Evolutionary conservation across 2,113 vertebrate genomes (phyloP), one percentile per base, ranked within the genome.

Genomic region (Psophia crepitans): DNA sequence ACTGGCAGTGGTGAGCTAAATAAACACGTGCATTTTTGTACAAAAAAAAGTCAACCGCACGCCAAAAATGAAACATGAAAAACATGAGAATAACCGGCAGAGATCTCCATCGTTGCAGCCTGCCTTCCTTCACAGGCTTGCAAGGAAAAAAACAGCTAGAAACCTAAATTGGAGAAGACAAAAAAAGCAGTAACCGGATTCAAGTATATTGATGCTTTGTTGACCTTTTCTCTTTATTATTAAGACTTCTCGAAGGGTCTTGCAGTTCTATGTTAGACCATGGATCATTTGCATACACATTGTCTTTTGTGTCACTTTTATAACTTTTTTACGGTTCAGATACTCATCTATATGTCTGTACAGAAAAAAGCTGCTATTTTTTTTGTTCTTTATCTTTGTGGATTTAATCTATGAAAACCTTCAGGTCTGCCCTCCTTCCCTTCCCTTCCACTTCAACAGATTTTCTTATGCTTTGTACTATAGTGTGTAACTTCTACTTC

Each of bases 311-410:
- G 98, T 99, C 99, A 99, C 99, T 99, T 99, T 99, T 99, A 98
- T 98, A 99, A 99, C 98, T 99, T 99, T 99, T 99, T 99, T 99
- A 99, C 97, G 94, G 98, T 99, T 99, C 98, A 98, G 98, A 99
- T 99, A 98, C 99, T 99, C 98, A 99, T 99, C 98, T 99, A 99
- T 99, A 98, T 98, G 98, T 99, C 98, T 99, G 99, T 99, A 99
- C 99, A 99, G 98, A 99, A 99, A 98, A 98, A 99, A 99, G 99
- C 99, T 99, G 99, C 99, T 99, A 99, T 99, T 99, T 99, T 98
- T 98, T 98, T 98, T 99, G 98, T 99, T 99, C 98, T 98, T 98
- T 99, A 98, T 98, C 99, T 98, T 98, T 98, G 98, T 99, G 98
- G 98, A 99, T 99, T 98, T 98, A 98, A 98, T 99, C 98, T 98